Conservation (phyloP, 2,888 invertebrate species). For the Drosophila multiciliata region DNA sequence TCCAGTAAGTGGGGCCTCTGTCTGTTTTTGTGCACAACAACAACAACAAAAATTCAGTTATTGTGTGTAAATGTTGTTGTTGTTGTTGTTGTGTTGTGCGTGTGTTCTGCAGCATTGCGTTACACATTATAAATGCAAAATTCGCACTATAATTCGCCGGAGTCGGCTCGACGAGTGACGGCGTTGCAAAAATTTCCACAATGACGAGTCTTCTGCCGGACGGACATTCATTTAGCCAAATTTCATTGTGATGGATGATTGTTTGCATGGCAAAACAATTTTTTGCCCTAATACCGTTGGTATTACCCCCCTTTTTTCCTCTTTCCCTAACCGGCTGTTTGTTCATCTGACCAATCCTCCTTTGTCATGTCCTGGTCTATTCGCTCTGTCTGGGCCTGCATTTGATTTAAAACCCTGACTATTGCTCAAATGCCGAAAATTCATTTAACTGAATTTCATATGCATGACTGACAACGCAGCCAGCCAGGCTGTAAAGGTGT, state of each 20-base stretch:
- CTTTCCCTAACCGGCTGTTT: not conserved
- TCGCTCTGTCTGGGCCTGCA: constrained; percentile 9
- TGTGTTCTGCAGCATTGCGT: constrained; percentile 38
- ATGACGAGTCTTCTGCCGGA: constrained; percentile 38
- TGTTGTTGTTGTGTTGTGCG: constrained; percentile 17
- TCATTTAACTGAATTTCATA: constrained; percentile 65
- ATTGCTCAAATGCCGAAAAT: constrained; percentile 60
- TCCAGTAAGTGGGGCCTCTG: constrained; percentile 9
- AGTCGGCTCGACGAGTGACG: constrained; percentile 23
- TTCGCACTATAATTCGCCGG: constrained; percentile 72
- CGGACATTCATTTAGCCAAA: constrained; percentile 36
- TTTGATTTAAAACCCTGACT: constrained; percentile 41
- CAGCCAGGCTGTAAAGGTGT: too few species aligned
- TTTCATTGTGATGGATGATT: constrained; percentile 76
- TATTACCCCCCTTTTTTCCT: not conserved
- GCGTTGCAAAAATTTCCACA: constrained; percentile 56
- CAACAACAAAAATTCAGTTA: constrained; percentile 64
- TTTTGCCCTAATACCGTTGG: constrained; percentile 40
- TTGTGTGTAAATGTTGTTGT: constrained; percentile 7
- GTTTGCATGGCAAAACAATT: constrained; percentile 75
- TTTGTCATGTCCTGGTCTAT: not conserved
- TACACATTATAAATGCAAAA: constrained; percentile 76
- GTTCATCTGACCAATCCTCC: not conserved
- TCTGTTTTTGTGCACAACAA: constrained; percentile 49
- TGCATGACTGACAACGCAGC: constrained; percentile 41